phyloP scores from a whole-genome alignment of 2,113 vertebrate species.

The Condylura cristata region DNA sequence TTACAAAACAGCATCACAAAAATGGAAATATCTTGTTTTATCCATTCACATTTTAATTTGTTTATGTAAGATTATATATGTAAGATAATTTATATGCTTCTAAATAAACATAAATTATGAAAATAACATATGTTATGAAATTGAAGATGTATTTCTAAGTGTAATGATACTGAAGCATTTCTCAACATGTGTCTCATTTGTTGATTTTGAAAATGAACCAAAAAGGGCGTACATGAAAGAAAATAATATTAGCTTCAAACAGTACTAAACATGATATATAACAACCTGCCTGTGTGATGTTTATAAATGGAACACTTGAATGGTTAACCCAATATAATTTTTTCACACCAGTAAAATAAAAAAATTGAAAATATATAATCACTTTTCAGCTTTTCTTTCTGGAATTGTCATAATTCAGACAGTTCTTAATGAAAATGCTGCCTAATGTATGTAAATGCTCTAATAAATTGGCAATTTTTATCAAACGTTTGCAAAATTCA shows the following conservation, averaged over 20 bases:
- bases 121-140: background rate
- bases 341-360: background rate
- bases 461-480: constrained; percentile 78
- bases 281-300: background rate
- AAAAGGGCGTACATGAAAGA: background rate
- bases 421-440: too few species aligned
- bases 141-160: background rate
- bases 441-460: constrained; percentile 71
- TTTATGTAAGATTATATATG: too few species aligned
- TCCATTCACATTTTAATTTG: too few species aligned
- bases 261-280: background rate
- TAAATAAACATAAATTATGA: too few species aligned
- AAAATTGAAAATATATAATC: background rate
- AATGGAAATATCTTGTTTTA: too few species aligned
- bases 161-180: background rate
- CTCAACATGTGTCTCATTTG: background rate
- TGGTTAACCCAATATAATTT: background rate
- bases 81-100: too few species aligned
- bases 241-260: background rate
- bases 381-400: background rate
- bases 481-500: constrained; percentile 74
- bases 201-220: background rate
- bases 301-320: background rate
- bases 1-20: too few species aligned
- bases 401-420: background rate